Percentiles rank a stretch among this genome's conserved stretches.
phyloP scores from a whole-genome alignment of 2,888 invertebrate species.

The Endotricha flammealis region DNA sequence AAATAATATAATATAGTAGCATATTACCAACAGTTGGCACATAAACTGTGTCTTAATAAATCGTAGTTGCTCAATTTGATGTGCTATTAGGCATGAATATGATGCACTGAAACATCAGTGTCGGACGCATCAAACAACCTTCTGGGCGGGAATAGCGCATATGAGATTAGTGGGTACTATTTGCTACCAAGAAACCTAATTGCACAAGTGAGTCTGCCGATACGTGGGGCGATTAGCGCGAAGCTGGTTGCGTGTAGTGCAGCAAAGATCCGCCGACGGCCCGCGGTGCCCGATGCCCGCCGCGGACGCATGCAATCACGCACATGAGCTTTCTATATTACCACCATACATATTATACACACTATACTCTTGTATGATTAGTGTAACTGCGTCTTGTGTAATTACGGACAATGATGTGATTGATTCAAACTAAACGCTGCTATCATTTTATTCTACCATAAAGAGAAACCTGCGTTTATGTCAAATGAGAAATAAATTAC shows the following conservation, averaged over 20 bases:
- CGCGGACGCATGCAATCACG: constrained; percentile 50
- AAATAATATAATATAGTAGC: no score
- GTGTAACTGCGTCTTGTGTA: not conserved
- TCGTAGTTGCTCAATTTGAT: no score
- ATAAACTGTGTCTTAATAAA: no score
- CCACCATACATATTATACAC: constrained; percentile 12
- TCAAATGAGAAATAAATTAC: no score
- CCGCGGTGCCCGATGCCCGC: constrained; percentile 28
- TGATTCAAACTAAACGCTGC: no score
- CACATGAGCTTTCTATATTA: constrained; percentile 33
- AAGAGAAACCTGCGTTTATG: no score
- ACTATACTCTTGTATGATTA: constrained; percentile 12
- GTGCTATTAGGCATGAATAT: not conserved
- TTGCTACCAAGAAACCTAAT: constrained; percentile 64
- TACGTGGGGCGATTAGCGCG: constrained; percentile 61
- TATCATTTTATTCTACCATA: no score
- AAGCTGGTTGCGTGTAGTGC: constrained; percentile 62
- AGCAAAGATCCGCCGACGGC: constrained; percentile 45
- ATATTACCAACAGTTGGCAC: no score
- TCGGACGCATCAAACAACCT: constrained; percentile 6
- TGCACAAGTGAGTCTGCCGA: constrained; percentile 52
- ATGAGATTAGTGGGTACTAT: constrained; percentile 37
- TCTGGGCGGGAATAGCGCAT: constrained; percentile 15
- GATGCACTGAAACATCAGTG: not conserved
- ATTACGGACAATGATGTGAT: no score